A percentile compares a stretch with the other conserved stretches of the same genome.
These are phyloP conservation scores for Spatulosminthurus flaviceps DNA, from an alignment of 2,888 invertebrate genomes.

Conservation along the genomic window DNA sequence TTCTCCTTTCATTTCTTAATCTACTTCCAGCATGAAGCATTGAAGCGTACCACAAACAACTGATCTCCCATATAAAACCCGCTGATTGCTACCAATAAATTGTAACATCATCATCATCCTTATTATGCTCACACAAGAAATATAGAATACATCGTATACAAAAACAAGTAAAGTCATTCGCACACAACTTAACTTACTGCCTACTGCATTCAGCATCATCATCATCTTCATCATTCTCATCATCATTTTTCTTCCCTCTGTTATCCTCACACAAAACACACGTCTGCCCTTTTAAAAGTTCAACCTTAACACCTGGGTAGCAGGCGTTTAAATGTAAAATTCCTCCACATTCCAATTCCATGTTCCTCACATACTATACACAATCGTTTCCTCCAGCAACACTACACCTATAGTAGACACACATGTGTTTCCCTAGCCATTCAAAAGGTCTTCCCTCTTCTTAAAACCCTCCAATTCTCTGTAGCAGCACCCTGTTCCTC, in stretches of 20 bases:
- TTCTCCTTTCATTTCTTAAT: too few species aligned
- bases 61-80: slow-evolving; percentile 8
- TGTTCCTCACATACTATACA: slow-evolving; percentile 37
- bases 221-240: too few species aligned
- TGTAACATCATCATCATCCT: slow-evolving; percentile 29
- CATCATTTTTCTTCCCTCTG: background rate
- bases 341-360: slow-evolving; percentile 38
- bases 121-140: background rate
- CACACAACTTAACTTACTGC: background rate
- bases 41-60: background rate
- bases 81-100: slow-evolving; percentile 1
- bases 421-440: too few species aligned
- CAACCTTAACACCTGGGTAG: slow-evolving; percentile 45
- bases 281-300: background rate
- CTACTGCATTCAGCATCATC: too few species aligned
- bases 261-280: background rate
- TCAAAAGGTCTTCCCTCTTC: too few species aligned
- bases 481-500: too few species aligned
- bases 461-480: too few species aligned
- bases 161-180: slow-evolving; percentile 31
- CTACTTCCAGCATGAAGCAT: background rate
- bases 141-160: background rate
- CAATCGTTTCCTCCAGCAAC: too few species aligned
- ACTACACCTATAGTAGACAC: too few species aligned
- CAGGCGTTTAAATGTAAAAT: slow-evolving; percentile 37